Evolutionary conservation across 2,797 vertebrate genomes (phyloP).

Genomic region (Microctenopoma stevenorrisi): DNA sequence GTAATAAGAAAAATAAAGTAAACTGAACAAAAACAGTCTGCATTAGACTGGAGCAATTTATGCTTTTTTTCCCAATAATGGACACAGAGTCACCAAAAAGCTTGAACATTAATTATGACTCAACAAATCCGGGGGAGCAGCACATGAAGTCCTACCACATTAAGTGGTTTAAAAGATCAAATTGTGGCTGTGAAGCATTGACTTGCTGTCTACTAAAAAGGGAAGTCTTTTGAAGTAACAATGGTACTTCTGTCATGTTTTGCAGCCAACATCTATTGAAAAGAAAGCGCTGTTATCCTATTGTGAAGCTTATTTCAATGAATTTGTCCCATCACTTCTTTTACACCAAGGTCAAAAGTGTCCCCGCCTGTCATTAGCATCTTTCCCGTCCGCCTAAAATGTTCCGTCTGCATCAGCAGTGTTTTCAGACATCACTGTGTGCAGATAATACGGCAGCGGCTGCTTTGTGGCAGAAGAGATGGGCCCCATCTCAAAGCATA

Average conservation of each 20-base stretch:
- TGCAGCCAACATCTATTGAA: conserved; percentile 24
- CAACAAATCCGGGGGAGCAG: conserved; percentile 28
- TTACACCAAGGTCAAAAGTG: conserved; percentile 28
- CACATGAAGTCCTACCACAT: conserved; percentile 25
- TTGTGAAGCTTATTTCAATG: conserved; percentile 20
- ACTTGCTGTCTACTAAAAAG: background rate
- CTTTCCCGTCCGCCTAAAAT: conserved; percentile 19
- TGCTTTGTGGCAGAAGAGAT: conserved; percentile 31
- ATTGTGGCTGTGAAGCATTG: background rate
- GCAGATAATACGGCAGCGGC: conserved; percentile 10
- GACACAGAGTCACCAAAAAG: background rate
- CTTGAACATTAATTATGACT: conserved; percentile 44
- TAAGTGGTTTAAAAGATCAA: conserved; percentile 44
- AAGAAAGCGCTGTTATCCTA: conserved; percentile 7
- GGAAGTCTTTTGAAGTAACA: conserved; percentile 14
- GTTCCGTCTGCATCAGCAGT: conserved; percentile 26
- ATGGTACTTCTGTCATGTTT: conserved; percentile 27
- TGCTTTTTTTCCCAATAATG: conserved; percentile 48
- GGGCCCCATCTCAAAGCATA: conserved; percentile 28
- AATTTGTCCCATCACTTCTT: conserved; percentile 30
- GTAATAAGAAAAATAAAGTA: conserved; percentile 21
- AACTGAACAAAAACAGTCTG: conserved; percentile 25
- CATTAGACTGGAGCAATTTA: conserved; percentile 36
- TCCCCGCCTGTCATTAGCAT: conserved; percentile 33
- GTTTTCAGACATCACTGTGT: conserved; percentile 30